These are phyloP conservation scores for Hypselothyrea guttata DNA, from an alignment of 2,888 invertebrate species.

Conservation along the genomic window DNA sequence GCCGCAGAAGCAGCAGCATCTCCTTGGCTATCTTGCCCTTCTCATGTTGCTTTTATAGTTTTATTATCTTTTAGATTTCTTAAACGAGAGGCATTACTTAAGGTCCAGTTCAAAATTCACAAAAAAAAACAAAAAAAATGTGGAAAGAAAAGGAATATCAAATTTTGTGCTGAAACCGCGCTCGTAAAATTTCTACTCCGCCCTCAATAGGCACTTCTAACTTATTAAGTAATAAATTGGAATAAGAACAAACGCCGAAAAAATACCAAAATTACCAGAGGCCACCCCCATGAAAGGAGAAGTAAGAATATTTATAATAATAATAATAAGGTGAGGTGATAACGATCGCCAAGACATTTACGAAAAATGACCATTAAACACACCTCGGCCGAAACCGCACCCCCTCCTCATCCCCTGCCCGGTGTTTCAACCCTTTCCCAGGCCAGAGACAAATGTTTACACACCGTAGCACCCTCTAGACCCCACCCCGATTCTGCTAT, in stretches of 20 bases:
- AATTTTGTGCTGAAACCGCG: constrained; percentile 61
- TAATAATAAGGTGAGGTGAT: constrained; percentile 56
- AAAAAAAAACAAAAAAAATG: constrained; percentile 19
- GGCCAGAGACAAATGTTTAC: constrained; percentile 51
- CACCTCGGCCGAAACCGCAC: constrained; percentile 57
- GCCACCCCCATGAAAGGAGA: constrained; percentile 11
- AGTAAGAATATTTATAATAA: constrained; percentile 56
- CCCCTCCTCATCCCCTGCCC: constrained; percentile 7
- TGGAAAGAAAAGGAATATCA: constrained; percentile 11
- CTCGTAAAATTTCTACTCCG: constrained; percentile 57
- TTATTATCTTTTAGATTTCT: constrained; percentile 51
- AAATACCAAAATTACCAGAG: constrained; percentile 15
- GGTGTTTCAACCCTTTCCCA: constrained; percentile 41
- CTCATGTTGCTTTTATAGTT: constrained; percentile 63
- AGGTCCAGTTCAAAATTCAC: constrained; percentile 34
- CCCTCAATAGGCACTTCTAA: constrained; percentile 51
- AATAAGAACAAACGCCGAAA: constrained; percentile 60
- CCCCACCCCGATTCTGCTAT: constrained; percentile 10
- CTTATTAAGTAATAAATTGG: constrained; percentile 77
- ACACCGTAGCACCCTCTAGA: constrained; percentile 22
- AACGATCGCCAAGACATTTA: constrained; percentile 68
- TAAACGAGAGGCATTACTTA: constrained; percentile 20
- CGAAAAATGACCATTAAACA: constrained; percentile 75
- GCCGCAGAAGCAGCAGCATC: too few species aligned
- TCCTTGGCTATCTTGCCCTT: constrained; percentile 4